Evolutionary conservation across 37 sponge, comb jelly and placozoan species (phyloP).

Genomic region (Beroe forskalii): DNA sequence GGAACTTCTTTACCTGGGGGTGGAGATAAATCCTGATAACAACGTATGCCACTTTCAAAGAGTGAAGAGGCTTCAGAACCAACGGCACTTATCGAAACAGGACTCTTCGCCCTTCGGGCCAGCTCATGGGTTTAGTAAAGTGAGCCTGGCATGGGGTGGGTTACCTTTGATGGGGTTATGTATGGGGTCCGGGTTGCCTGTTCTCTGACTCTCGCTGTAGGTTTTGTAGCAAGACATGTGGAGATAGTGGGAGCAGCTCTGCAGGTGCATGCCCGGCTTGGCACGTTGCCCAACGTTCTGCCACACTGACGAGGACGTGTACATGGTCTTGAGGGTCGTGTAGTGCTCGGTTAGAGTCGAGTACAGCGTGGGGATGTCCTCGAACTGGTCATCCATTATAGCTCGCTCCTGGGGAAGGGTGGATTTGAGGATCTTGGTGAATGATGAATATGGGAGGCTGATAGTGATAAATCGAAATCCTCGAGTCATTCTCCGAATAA

Average conservation of each 20-base stretch:
- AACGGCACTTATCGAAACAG: too few relatives aligned
- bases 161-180: conserved; percentile 14
- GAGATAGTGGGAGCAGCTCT: conserved; percentile 10
- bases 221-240: conserved; percentile 17
- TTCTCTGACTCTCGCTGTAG: conserved; percentile 24
- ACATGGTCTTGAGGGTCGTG: not conserved
- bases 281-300: not conserved
- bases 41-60: too few relatives aligned
- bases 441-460: too few relatives aligned
- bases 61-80: too few relatives aligned
- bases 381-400: not conserved
- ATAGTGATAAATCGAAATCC: too few relatives aligned
- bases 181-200: not conserved
- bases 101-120: too few relatives aligned
- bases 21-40: not conserved
- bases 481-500: too few relatives aligned
- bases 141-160: too few relatives aligned
- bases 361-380: conserved; percentile 16
- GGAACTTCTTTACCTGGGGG: not conserved
- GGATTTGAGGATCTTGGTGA: too few relatives aligned
- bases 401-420: not conserved
- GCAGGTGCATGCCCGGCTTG: conserved; percentile 23
- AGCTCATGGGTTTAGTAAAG: too few relatives aligned
- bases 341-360: conserved; percentile 22
- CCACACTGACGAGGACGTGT: not conserved